A percentile compares a stretch with the other conserved stretches of the same genome.
Evolutionary conservation across 2,888 invertebrate genomes (phyloP).

Genomic region (Campoplex nolae): DNA sequence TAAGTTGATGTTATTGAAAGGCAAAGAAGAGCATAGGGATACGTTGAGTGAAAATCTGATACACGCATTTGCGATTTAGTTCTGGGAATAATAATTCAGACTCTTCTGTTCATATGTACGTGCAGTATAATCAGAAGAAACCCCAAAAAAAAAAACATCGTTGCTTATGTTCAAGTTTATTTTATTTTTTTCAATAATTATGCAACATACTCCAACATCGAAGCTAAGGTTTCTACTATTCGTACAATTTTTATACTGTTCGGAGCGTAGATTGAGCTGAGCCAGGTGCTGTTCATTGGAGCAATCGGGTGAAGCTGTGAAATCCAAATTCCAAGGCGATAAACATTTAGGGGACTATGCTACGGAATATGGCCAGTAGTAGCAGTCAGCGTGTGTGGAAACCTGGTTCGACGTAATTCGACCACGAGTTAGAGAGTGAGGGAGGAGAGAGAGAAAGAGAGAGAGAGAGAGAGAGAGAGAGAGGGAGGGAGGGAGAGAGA

Average conservation of each 20-base stretch:
- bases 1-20: conserved; percentile 48
- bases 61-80: conserved; percentile 25
- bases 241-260: neutral
- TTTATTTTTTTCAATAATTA: neutral
- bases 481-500: conserved; percentile 28
- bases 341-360: conserved; percentile 19
- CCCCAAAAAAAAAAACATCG: neutral
- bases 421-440: conserved; percentile 9
- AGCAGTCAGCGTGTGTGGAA: conserved; percentile 5
- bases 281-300: conserved; percentile 2
- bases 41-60: conserved; percentile 50
- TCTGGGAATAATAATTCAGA: neutral
- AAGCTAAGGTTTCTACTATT: neutral
- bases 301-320: conserved; percentile 22
- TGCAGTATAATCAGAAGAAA: neutral
- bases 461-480: conserved; percentile 13
- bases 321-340: conserved; percentile 13
- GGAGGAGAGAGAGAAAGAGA: conserved; percentile 18
- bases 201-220: neutral
- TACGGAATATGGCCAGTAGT: conserved; percentile 21
- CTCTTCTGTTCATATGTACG: neutral
- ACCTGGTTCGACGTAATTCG: conserved; percentile 29
- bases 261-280: neutral
- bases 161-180: neutral
- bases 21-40: neutral